These are phyloP conservation scores for Haliclystus octoradiatus DNA, from an alignment of 30 jellyfish, hydroid and myxozoan species.

Conservation along the genomic window DNA sequence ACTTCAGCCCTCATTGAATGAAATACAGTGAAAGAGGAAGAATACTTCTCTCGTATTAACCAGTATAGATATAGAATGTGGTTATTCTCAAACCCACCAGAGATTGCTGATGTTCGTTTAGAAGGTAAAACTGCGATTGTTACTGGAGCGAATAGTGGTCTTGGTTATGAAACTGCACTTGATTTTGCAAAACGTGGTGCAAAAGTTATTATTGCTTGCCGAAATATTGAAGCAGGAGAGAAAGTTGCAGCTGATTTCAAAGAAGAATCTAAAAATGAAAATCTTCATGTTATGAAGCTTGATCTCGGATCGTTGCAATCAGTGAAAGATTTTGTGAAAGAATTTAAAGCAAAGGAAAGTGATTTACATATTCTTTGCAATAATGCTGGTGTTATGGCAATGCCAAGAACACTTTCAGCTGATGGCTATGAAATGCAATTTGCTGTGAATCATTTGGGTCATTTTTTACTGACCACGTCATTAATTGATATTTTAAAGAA, in stretches of 20 bases:
- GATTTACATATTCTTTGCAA: constrained; percentile 48
- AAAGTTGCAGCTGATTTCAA: constrained; percentile 37
- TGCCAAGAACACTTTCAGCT: constrained; percentile 51
- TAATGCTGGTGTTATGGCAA: constrained; percentile 81
- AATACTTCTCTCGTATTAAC: no score
- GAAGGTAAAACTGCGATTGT: constrained; percentile 73
- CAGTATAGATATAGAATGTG: no score
- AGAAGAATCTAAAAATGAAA: constrained; percentile 28
- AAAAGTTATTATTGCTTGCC: constrained; percentile 59
- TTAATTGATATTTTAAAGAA: constrained; percentile 54
- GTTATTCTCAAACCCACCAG: no score
- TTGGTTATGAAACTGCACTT: constrained; percentile 81
- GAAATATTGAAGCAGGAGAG: constrained; percentile 43
- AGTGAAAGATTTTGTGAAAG: constrained; percentile 53
- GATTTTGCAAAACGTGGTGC: constrained; percentile 91
- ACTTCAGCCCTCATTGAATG: no score
- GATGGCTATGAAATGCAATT: constrained; percentile 84
- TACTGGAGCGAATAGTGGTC: constrained; percentile 88
- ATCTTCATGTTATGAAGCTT: constrained; percentile 25
- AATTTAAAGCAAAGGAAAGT: constrained; percentile 19
- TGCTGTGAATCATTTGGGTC: constrained; percentile 85
- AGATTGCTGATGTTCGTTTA: no score
- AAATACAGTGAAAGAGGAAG: no score
- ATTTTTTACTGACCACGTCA: constrained; percentile 33
- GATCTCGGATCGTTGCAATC: constrained; percentile 78